Evolutionary conservation across 2,113 vertebrate species (phyloP), one percentile per base, ranked within the genome.

Genomic region (Pithys albifrons): DNA sequence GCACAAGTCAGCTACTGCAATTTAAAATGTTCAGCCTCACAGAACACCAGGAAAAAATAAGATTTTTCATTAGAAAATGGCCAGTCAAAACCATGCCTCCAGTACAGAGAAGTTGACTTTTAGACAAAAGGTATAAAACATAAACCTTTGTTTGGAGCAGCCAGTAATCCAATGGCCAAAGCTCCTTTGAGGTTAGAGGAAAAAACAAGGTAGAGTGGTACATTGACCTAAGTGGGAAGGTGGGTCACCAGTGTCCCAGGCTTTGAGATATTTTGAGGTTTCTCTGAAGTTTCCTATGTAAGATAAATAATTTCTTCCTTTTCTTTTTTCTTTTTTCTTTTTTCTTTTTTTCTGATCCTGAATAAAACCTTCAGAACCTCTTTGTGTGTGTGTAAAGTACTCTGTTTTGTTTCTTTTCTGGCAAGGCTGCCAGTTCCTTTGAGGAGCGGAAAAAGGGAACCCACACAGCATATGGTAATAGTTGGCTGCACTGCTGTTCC

Each of bases 391-490:
- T 94, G 29, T 70, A 4, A 82, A 93, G 16, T 24, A 18, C 37
- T 12, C 11, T 39, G 28, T 3, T 92, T 74, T 84, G 25, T 59
- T 96, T 62, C 41, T 35, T 64, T 93, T 62, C 79, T 71, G 65
- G 69, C 52, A 65, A 52, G 72, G 39, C 92, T 95, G 69, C 71
- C 79, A 59, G 69, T 31, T 95, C 86, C 58, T 92, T 57, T 92
- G 72, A 74, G 72, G 24, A 95, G 57, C 7, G 85, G 96, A 95
- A 95, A 93, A 57, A 87, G 61, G 65, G 69, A 96, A 92, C 95
- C 93, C 94, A 95, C 96, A 91, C 80, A 95, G 83, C 96, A 93
- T 92, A 95, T 97, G 96, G 86, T 91, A 74, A 52, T 12, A 77
- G 55, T 23, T 92, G 72, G 65, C 80, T 79, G 66, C 74, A 29